A percentile compares a stretch with the other conserved stretches of the same genome.
These are phyloP conservation scores for Hyles vespertilio DNA, from an alignment of 1,140 invertebrate genomes.

Conservation along the genomic window DNA sequence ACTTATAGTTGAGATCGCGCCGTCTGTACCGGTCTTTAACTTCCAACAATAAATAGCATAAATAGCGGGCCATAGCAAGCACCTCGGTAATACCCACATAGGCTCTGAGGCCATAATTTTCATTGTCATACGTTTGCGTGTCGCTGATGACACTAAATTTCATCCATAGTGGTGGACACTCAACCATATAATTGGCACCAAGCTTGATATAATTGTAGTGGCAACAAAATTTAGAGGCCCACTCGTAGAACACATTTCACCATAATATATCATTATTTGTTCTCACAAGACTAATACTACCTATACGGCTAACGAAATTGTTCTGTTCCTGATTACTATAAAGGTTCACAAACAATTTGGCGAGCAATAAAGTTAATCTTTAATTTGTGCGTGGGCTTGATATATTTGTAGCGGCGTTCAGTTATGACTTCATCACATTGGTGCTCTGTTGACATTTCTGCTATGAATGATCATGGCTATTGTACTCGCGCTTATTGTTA, in stretches of 20 bases:
- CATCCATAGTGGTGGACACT: slow-evolving; percentile 17
- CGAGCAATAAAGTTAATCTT: slow-evolving; percentile 39
- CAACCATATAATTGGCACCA: slow-evolving; percentile 22
- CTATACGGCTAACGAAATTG: slow-evolving; percentile 1
- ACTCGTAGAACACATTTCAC: too few species aligned
- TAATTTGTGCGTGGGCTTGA: slow-evolving; percentile 42
- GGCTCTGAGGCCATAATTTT: slow-evolving; percentile 41
- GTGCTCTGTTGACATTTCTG: slow-evolving; percentile 28
- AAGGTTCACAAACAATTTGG: slow-evolving; percentile 9
- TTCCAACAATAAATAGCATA: slow-evolving; percentile 14
- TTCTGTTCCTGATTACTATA: too few species aligned
- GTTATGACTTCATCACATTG: slow-evolving; percentile 57
- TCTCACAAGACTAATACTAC: neutral
- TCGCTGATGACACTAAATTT: slow-evolving; percentile 27
- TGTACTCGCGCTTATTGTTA: slow-evolving; percentile 7
- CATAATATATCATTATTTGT: too few species aligned
- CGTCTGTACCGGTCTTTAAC: slow-evolving; percentile 12
- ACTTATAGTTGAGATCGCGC: neutral
- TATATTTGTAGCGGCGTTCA: slow-evolving; percentile 53
- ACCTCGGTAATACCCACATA: slow-evolving; percentile 33
- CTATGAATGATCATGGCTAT: too few species aligned
- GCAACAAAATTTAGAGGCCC: neutral
- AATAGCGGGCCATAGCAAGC: slow-evolving; percentile 31
- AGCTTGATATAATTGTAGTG: slow-evolving; percentile 24
- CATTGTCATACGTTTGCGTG: slow-evolving; percentile 30